Percentiles rank a stretch among this genome's conserved stretches.
phyloP scores from a whole-genome alignment of 2,888 invertebrate genomes.

The Plusia festucae region DNA sequence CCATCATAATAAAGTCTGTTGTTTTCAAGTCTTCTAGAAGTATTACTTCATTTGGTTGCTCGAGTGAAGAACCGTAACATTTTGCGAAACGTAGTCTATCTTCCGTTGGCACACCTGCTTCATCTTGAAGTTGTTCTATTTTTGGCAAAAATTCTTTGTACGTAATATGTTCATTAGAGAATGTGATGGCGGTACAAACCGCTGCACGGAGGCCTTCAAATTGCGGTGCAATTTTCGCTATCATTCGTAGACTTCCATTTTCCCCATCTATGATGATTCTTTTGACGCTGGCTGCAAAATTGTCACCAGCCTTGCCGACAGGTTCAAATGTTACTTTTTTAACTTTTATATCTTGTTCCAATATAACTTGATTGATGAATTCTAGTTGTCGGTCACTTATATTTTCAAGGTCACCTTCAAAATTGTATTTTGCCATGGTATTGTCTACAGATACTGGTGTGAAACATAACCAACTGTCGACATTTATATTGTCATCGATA shows the following conservation, averaged over 20 bases:
- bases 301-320: constrained; percentile 67
- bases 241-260: constrained; percentile 57
- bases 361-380: constrained; percentile 63
- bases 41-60: constrained; percentile 65
- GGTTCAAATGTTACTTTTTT: constrained; percentile 59
- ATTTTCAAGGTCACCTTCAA: constrained; percentile 62
- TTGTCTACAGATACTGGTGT: constrained; percentile 8
- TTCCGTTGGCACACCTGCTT: constrained; percentile 60
- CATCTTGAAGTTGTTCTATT: constrained; percentile 62
- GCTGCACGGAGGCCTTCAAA: constrained; percentile 48
- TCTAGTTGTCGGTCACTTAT: constrained; percentile 61
- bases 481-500: constrained; percentile 24
- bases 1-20: constrained; percentile 62
- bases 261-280: constrained; percentile 59
- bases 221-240: constrained; percentile 69
- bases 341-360: constrained; percentile 61
- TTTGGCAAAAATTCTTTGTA: constrained; percentile 68
- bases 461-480: constrained; percentile 7
- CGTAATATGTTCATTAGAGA: constrained; percentile 67
- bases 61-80: constrained; percentile 65
- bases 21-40: constrained; percentile 70
- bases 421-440: constrained; percentile 56
- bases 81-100: constrained; percentile 63
- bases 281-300: constrained; percentile 62
- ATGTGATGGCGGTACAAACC: constrained; percentile 51